Base-by-base conservation (phyloP, 2,797 vertebrate genomes). In the Cryptoblepharus egeriae region DNA sequence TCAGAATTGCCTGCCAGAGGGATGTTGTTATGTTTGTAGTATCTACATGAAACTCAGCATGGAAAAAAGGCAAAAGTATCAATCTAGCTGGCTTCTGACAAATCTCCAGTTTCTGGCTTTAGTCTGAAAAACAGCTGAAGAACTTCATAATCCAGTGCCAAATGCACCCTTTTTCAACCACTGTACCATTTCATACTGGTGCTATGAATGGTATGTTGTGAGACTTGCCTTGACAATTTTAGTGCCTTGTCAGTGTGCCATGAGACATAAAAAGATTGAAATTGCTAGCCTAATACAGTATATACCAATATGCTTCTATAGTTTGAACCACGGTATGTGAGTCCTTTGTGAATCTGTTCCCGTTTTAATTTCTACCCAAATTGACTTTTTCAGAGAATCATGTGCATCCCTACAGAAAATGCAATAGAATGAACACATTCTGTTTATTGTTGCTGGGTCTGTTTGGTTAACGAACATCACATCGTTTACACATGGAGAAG, bases 31-130 rank as follows among this genome's bases (percentile, higher is more conserved):
- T 49, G 82, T 86, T 90, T 83, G 57, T 0, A 13, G n/a, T 61
- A 78, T n/a, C 55, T 85, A 24, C 3, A 32, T 90, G 76, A 84
- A 86, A 88, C 81, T 26, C 61, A 75, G 8, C 72, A n/a, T 81
- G 72, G 64, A 57, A 71, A 49, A 80, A 69, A 75, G 26, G 67
- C 49, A 77, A 49, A 77, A 39, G 30, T 28, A 52, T 87, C 37
- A 64, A 45, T 73, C 22, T 75, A 7, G 11, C 37, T 64, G 52
- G 58, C 8, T 30, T 32, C 82, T 67, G 32, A 16, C 37, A 70
- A 75, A 60, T 26, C 8, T 39, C 28, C 10, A 42, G 83, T 88
- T 89, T 80, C 57, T 32, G 37, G 13, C 72, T 82, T 49, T 7
- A 77, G 88, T 87, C 6, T 42, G 5, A 64, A 32, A 64, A 57